Evolutionary conservation across 1,140 invertebrate species (phyloP).

Genomic region (Andrena cerasifolii): DNA sequence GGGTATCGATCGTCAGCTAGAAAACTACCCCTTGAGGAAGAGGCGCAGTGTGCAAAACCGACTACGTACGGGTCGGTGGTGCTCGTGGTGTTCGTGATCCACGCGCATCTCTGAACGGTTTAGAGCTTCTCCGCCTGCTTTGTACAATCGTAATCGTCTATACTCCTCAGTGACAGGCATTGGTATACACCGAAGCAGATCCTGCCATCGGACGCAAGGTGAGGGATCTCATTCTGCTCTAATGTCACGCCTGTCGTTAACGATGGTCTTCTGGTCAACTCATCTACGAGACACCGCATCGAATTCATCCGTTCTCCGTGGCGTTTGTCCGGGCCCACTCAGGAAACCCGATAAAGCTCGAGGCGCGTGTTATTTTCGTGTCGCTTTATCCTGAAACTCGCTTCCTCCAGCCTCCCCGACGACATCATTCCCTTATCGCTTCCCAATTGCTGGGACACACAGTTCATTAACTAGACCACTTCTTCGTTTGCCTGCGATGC

Average conservation of each 20-base stretch:
- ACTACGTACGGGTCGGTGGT: slow-evolving; percentile 60
- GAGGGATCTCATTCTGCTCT: not conserved
- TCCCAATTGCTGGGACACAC: too few species aligned
- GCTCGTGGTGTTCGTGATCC: slow-evolving; percentile 70
- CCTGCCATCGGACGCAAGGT: slow-evolving; percentile 1
- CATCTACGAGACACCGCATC: too few species aligned
- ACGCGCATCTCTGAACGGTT: slow-evolving; percentile 52
- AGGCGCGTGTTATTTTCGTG: too few species aligned
- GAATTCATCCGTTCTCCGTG: too few species aligned
- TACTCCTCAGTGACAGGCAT: not conserved
- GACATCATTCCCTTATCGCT: too few species aligned
- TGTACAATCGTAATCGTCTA: slow-evolving; percentile 29
- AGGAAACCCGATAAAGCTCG: too few species aligned
- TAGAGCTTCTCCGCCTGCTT: not conserved
- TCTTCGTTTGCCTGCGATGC: too few species aligned
- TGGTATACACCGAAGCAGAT: not conserved
- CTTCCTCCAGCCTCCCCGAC: too few species aligned
- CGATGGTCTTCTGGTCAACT: not conserved
- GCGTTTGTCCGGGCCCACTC: too few species aligned
- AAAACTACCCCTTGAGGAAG: slow-evolving; percentile 74
- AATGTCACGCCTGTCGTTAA: too few species aligned
- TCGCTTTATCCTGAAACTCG: too few species aligned
- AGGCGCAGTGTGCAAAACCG: slow-evolving; percentile 73
- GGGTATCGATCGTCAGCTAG: slow-evolving; percentile 75
- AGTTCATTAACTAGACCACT: too few species aligned